Conservation (phyloP, 2,888 invertebrate species). For the Drepanosiphum platanoidis region DNA sequence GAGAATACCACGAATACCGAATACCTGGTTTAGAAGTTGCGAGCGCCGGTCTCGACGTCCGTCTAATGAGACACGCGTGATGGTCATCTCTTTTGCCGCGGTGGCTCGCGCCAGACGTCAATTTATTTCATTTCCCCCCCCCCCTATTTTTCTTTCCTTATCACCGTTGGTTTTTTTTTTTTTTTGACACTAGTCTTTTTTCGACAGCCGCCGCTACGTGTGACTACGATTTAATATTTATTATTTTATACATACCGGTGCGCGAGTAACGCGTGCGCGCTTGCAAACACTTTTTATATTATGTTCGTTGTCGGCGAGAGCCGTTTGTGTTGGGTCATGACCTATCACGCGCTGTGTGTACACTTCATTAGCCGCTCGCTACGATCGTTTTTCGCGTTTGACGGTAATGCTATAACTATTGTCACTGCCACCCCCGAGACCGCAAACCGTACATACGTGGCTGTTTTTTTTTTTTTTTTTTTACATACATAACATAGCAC, state of each 20-base stretch:
- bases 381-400: constrained; percentile 11
- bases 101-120: background rate
- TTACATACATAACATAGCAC: background rate
- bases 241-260: no score
- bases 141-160: background rate
- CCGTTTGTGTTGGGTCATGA: constrained; percentile 19
- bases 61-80: background rate
- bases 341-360: background rate
- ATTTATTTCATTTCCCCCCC: background rate
- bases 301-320: background rate
- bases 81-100: no score
- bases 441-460: background rate
- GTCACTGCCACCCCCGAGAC: background rate
- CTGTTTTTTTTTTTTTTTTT: constrained; percentile 3
- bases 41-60: constrained; percentile 5
- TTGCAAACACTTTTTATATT: background rate
- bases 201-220: background rate
- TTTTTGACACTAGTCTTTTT: no score
- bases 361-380: constrained; percentile 30
- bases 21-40: background rate
- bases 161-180: no score
- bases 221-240: no score
- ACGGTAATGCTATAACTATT: no score
- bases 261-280: no score
- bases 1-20: background rate